These are phyloP conservation scores for Dinocampus coccinellae DNA, from an alignment of 2,888 invertebrate genomes.

Conservation along the genomic window DNA sequence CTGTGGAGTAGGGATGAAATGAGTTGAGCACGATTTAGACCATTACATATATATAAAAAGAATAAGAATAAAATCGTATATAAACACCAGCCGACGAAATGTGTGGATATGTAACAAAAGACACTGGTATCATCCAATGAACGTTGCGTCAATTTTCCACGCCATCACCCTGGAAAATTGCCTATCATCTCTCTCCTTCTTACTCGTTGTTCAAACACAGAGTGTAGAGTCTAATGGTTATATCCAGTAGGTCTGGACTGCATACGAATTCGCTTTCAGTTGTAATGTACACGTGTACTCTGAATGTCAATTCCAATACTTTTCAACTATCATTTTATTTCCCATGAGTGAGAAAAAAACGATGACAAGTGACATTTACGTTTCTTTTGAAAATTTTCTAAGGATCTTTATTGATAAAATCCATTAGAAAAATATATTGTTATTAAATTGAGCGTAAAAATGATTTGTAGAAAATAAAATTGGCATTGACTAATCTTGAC, in stretches of 20 bases:
- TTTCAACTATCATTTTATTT: neutral
- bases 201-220: conserved; percentile 31
- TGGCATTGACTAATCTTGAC: neutral
- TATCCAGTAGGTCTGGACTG: conserved; percentile 29
- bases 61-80: conserved; percentile 19
- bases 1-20: conserved; percentile 8
- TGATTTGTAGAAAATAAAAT: neutral
- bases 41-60: conserved; percentile 11
- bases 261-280: conserved; percentile 39
- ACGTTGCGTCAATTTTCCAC: conserved; percentile 56
- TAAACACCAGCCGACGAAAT: conserved; percentile 26
- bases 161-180: conserved; percentile 59
- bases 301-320: neutral
- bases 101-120: conserved; percentile 29
- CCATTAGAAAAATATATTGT: neutral
- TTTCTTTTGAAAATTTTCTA: neutral
- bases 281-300: conserved; percentile 5
- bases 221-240: conserved; percentile 25
- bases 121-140: conserved; percentile 37
- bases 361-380: neutral
- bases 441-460: neutral
- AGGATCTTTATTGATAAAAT: neutral
- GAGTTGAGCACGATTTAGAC: neutral
- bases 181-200: conserved; percentile 39
- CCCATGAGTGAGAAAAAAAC: neutral